phyloP scores from a whole-genome alignment of 2,888 invertebrate genomes.

The Meteorus colon region DNA sequence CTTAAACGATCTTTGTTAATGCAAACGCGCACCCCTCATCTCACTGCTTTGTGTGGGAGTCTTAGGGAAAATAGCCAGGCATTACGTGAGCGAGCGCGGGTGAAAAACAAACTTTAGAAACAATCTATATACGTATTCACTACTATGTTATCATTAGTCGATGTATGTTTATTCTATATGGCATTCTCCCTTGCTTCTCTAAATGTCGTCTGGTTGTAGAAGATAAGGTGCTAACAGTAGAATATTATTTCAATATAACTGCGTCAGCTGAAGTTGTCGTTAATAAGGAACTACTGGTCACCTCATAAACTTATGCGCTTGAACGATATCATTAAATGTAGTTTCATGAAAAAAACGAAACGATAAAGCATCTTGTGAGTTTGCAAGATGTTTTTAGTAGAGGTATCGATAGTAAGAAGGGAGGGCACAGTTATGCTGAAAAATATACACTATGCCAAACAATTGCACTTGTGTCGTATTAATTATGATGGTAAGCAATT shows the following conservation, averaged over 20 bases:
- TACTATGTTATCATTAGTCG: slow-evolving; percentile 14
- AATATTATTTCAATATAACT: slow-evolving; percentile 63
- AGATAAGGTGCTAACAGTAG: slow-evolving; percentile 66
- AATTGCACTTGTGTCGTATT: too few relatives aligned
- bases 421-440: too few relatives aligned
- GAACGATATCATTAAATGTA: too few relatives aligned
- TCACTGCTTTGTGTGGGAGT: slow-evolving; percentile 45
- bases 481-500: too few relatives aligned
- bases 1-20: slow-evolving; percentile 54
- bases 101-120: slow-evolving; percentile 2
- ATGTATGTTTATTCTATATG: slow-evolving; percentile 35
- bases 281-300: slow-evolving; percentile 56
- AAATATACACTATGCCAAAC: too few relatives aligned
- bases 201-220: slow-evolving; percentile 57
- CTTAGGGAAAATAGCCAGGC: slow-evolving; percentile 17
- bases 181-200: slow-evolving; percentile 48
- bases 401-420: too few relatives aligned
- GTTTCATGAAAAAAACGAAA: too few relatives aligned
- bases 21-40: slow-evolving; percentile 43
- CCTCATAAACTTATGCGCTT: slow-evolving; percentile 45
- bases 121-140: slow-evolving; percentile 3
- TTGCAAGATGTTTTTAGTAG: too few relatives aligned
- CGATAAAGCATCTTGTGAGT: too few relatives aligned
- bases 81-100: neutral
- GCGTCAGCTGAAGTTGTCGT: slow-evolving; percentile 47